phyloP scores from a whole-genome alignment of 2,888 invertebrate species.

The Zaprionus lineosus region DNA sequence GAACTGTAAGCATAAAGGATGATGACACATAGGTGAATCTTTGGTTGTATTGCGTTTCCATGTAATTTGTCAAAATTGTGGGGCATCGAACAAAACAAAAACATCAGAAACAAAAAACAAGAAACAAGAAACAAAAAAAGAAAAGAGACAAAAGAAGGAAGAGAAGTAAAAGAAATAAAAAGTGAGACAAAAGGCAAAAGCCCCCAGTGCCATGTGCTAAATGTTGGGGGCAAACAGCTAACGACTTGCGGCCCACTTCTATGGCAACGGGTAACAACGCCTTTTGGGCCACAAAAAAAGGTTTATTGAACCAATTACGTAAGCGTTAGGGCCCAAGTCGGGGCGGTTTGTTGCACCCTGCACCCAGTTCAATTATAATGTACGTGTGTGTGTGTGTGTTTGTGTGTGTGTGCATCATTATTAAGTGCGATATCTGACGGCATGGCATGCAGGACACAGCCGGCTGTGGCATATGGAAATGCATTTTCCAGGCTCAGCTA shows the following conservation, averaged over 20 bases:
- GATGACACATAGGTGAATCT: conserved; percentile 4
- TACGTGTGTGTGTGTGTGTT: conserved; percentile 28
- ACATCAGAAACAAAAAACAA: conserved; percentile 15
- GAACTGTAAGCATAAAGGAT: conserved; percentile 85
- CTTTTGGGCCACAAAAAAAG: conserved; percentile 28
- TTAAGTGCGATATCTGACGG: conserved; percentile 12
- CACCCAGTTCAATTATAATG: conserved; percentile 28
- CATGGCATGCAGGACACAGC: conserved; percentile 36
- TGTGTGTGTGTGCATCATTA: conserved; percentile 17
- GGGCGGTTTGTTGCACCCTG: conserved; percentile 27
- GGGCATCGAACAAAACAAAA: conserved; percentile 44
- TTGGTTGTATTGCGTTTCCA: conserved; percentile 25
- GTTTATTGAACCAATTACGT: conserved; percentile 78
- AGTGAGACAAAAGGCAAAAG: no score
- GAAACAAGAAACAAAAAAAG: no score
- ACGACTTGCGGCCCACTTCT: conserved; percentile 44
- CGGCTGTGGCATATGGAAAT: conserved; percentile 42
- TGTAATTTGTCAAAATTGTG: conserved; percentile 13
- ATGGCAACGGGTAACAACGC: conserved; percentile 70
- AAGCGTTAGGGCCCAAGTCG: conserved; percentile 35
- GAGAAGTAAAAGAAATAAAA: not conserved
- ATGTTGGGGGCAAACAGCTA: conserved; percentile 39
- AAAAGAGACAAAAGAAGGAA: not conserved
- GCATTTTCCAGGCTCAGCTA: conserved; percentile 58
- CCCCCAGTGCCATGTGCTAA: conserved; percentile 22